Base-by-base conservation (phyloP, 2,797 vertebrate genomes). In the Anas georgica region DNA sequence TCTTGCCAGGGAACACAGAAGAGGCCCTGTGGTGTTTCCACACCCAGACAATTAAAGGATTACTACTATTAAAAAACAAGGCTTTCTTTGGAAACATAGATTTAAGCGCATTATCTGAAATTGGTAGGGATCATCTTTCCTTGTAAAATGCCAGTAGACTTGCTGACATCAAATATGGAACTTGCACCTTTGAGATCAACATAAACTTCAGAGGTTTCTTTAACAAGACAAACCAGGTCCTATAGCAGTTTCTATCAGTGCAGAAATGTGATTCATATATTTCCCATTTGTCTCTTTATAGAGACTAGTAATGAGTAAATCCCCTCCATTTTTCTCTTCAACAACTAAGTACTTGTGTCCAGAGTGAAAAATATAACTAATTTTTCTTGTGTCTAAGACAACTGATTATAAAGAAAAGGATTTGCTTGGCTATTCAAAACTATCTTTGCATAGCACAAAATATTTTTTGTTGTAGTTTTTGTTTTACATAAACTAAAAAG, bases 11-110 rank as follows among this genome's bases (percentile, higher is more conserved):
- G 73, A 94, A 64, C 25, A 50, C 50, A 92, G 90, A 69, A 88
- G 85, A 94, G 69, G 83, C 88, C 80, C 80, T 76, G 87, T 96
- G 95, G 94, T 83, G 62, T 62, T 92, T 88, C 87, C 95, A 95
- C 96, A 82, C 95, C 94, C 85, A 73, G 85, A 33, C 93, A 96
- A 96, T 96, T 96, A 96, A 94, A 88, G 95, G 96, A 96, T 96
- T 96, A 96, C 55, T 37, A 69, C 93, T 78, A 86, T 94, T 96
- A 94, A 94, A 91, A 83, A 83, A 2, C 88, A 92, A 95, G 80
- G 35, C 85, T 75, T 83, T 91, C 94, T 86, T 75, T 86, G 88
- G 86, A 67, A 92, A 83, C 86, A 48, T 9, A 79, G 91, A 60
- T 90, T 92, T 94, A 95, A 95, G 94, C 12, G 22, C 67, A 90